These are phyloP conservation scores for Cancer borealis DNA, from an alignment of 2,888 invertebrate genomes.

Conservation along the genomic window DNA sequence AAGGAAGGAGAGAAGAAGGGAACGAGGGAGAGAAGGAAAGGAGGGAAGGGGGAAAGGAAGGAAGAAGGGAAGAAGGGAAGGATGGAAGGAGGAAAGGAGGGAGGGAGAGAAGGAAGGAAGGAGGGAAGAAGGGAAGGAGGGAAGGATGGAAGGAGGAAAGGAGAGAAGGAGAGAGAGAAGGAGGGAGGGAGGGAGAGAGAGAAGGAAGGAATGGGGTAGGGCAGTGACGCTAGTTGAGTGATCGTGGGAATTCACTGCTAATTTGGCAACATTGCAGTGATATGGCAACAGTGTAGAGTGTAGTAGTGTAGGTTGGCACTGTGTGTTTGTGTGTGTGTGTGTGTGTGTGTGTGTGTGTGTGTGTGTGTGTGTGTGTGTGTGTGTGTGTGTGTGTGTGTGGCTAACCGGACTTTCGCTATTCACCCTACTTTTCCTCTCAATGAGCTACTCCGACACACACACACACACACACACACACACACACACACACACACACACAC, in stretches of 20 bases:
- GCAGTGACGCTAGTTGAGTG: not conserved
- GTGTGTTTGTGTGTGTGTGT: not conserved
- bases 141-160: not conserved
- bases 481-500: not conserved
- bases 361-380: not conserved
- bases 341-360: not conserved
- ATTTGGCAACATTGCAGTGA: not conserved
- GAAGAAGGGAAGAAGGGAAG: not conserved
- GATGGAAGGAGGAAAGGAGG: not conserved
- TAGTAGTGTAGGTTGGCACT: not conserved
- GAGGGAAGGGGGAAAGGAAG: not conserved
- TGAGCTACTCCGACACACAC: not conserved
- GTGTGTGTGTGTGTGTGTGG: not conserved
- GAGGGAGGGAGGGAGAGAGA: not conserved
- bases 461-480: not conserved
- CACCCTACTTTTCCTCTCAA: conserved; percentile 27
- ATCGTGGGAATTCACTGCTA: not conserved
- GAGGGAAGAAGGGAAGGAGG: not conserved
- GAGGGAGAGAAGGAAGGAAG: not conserved
- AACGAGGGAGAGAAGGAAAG: not conserved
- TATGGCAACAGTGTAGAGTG: not conserved
- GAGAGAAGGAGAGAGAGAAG: not conserved
- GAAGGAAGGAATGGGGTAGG: not conserved
- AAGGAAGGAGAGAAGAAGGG: not conserved
- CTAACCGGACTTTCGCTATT: not conserved